Evolutionary conservation across 2,797 vertebrate genomes (phyloP), one percentile per base, ranked within the genome.

Genomic region (Numenius phaeopus): DNA sequence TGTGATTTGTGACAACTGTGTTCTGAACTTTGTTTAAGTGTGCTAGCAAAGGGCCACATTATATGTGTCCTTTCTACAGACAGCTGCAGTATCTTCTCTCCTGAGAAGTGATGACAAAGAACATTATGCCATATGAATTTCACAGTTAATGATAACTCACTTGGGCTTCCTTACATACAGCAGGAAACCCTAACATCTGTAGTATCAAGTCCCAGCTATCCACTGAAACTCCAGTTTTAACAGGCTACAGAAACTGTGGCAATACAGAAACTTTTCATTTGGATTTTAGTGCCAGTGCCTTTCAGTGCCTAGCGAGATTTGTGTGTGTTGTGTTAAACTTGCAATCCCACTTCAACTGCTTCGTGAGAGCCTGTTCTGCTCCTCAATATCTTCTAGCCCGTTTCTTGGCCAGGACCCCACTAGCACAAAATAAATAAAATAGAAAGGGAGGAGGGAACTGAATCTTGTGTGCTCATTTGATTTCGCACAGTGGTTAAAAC

Each of bases 71-170:
- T 73, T 79, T 80, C 16, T 82, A 67, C 8, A 94, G 86, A 64
- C n/a, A 91, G n/a, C 37, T 92, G 83, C 5, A 44, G 4, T 80
- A 49, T 40, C 47, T 73, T 70, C 20, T 93, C 37, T 91, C 55
- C 23, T 32, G 64, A 80, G 64, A 90, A 77, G 46, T 20, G 12
- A 46, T 52, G 44, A 77, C 44, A 89, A 83, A 89, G 65, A 67
- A 13, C n/a, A 46, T 94, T 75, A 66, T 80, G 52, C 20, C 4
- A 0, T 46, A 61, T 65, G 37, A 89, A 85, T 83, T 57, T 70
- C 73, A 71, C 20, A 83, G 71, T 80, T 95, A 89, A 91, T 80
- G 24, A 78, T 80, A 94, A 87, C 19, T 75, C 84, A 75, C n/a
- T 70, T 61, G 40, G 40, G 34, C 9, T 91, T 89, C 52, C 59